Base-by-base conservation (phyloP, 2,888 invertebrate genomes). In the Harpalus rubripes region DNA sequence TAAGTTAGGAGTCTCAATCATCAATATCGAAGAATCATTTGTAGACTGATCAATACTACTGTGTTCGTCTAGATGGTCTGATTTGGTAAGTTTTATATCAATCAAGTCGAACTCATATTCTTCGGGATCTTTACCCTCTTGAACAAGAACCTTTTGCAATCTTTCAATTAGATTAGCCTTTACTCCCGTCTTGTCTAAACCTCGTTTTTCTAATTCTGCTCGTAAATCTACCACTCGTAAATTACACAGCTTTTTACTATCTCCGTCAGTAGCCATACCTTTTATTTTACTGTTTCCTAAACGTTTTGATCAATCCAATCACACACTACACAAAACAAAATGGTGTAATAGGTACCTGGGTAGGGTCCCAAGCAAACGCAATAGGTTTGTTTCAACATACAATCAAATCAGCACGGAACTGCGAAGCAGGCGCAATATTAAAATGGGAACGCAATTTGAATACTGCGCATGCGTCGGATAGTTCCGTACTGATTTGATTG, bases 161-260 rank as follows among this genome's bases (percentile, higher is more conserved):
- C 98, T 94, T 87, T 98, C 97, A 84, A 97, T 92, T 32, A 98
- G 93, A 87, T 95, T 95, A 87, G 96, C 95, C 91, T 98, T 98
- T 78, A 97, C 95, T 81, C 98, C 98, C 88, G 94, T 94, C 90
- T 95, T 96, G 90, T 98, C 98, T 86, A 98, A 92, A 88, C 96
- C 95, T 87, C 98, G 94, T 90, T 96, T 96, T 90, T 98, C 98
- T 84, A 98, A 92, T 90, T 98, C 97, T 5, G 94, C 94, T 89
- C 95, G 95, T 82, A 98, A 93, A 92, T 98, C 98, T 89, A 96
- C 95, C 76, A 98, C 98, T 88, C 97, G 94, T 87, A 98, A 93
- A 89, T 98, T 98, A 83, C 92, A 92, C 79, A 98, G 92, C 91
- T 96, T 96, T 89, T 96, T 96, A 87, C 94, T 95, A 89, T 94